phyloP scores from a whole-genome alignment of 2,797 vertebrate genomes.

The Hippopotamyrus pictus region DNA sequence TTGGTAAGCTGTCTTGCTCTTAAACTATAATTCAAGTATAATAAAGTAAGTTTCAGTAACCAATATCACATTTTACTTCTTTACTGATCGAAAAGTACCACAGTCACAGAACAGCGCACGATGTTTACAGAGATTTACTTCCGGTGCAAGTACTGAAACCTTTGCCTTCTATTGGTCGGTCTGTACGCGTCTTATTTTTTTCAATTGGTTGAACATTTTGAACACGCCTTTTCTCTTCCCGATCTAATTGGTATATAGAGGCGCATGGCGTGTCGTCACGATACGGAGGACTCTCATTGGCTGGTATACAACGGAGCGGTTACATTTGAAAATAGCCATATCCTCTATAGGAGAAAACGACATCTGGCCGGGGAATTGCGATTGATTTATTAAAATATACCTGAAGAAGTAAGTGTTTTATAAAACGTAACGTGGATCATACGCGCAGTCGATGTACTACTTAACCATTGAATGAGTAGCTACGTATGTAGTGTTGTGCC shows the following conservation, averaged over 20 bases:
- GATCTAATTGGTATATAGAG: neutral
- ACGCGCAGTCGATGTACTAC: neutral
- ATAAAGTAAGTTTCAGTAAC: neutral
- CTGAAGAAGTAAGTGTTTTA: neutral
- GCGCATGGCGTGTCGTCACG: neutral
- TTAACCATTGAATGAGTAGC: neutral
- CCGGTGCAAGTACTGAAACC: neutral
- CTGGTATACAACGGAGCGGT: neutral
- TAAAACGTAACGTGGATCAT: neutral
- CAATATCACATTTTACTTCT: neutral
- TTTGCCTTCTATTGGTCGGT: neutral
- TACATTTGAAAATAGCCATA: slow-evolving; percentile 18
- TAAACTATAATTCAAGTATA: neutral
- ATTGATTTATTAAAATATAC: neutral
- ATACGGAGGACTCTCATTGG: slow-evolving; percentile 41
- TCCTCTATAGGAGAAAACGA: neutral
- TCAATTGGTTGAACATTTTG: neutral
- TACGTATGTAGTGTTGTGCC: neutral
- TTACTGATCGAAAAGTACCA: neutral
- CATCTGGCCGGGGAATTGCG: neutral
- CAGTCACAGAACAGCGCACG: neutral
- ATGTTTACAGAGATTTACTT: neutral
- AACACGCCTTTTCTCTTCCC: neutral
- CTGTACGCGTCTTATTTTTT: neutral
- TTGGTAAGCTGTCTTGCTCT: neutral